Conservation (phyloP, 2,797 vertebrate species). For the Melanotaenia pygmaea region DNA sequence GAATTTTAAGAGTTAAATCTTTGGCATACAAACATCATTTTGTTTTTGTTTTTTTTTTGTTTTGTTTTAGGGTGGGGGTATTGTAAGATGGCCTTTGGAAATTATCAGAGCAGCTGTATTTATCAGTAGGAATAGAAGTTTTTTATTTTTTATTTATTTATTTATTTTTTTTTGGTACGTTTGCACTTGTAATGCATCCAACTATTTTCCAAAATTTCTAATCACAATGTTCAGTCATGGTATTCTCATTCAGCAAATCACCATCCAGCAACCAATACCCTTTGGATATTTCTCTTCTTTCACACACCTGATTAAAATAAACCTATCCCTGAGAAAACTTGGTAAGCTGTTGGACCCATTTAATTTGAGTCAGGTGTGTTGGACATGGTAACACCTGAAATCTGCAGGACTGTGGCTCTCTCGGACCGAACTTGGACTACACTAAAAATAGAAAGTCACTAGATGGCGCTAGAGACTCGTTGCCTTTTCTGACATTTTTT, state of each 20-base stretch:
- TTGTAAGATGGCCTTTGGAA: background rate
- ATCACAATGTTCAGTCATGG: background rate
- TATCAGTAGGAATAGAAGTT: background rate
- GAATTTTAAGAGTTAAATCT: background rate
- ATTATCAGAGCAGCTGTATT: background rate
- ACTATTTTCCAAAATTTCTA: background rate
- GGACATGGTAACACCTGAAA: too few species aligned
- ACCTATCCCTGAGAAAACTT: too few species aligned
- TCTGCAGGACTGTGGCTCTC: too few species aligned
- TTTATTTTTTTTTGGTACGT: background rate
- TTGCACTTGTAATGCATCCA: background rate
- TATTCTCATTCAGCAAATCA: background rate
- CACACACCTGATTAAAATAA: too few species aligned
- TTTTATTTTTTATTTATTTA: background rate
- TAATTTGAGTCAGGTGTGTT: too few species aligned
- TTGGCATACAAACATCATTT: too few species aligned
- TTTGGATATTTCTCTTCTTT: too few species aligned
- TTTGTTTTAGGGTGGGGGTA: too few species aligned
- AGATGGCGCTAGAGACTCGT: constrained; percentile 44
- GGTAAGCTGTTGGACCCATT: too few species aligned
- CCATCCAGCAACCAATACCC: background rate
- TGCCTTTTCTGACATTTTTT: background rate
- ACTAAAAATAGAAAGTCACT: constrained; percentile 9
- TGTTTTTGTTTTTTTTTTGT: too few species aligned
- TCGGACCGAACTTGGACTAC: too few species aligned